phyloP scores from a whole-genome alignment of 2,113 vertebrate species.

The Globicephala melas region DNA sequence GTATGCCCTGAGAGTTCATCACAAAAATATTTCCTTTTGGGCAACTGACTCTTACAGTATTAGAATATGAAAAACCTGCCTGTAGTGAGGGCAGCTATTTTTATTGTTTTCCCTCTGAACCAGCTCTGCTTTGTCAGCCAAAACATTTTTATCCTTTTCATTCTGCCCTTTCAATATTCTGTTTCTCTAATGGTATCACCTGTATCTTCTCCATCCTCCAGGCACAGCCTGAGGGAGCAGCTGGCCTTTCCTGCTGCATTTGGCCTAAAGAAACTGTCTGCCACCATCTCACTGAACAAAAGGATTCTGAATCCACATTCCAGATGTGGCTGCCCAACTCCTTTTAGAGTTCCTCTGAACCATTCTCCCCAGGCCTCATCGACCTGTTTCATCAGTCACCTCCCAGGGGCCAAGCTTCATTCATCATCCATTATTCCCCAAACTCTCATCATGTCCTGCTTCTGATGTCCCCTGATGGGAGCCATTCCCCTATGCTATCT shows the following conservation, averaged over 20 bases:
- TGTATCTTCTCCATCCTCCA: not conserved
- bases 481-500: not conserved
- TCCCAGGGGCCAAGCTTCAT: not conserved
- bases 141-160: not conserved
- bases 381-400: not conserved
- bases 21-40: not conserved
- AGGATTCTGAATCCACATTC: not conserved
- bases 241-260: not conserved
- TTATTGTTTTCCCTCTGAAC: not conserved
- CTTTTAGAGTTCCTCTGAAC: not conserved
- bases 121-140: not conserved
- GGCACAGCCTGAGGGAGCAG: not conserved
- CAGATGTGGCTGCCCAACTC: not conserved
- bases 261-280: not conserved
- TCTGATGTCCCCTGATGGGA: not conserved
- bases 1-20: not conserved
- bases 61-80: not conserved
- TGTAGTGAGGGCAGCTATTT: not conserved
- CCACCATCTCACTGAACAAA: not conserved
- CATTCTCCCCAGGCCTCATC: too few relatives aligned
- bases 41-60: not conserved
- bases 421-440: not conserved
- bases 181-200: not conserved
- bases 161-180: not conserved
- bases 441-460: not conserved